A percentile compares a stretch with the other conserved stretches of the same genome.
Evolutionary conservation across 2,113 vertebrate genomes (phyloP).

Genomic region (Gopherus evgoodei): DNA sequence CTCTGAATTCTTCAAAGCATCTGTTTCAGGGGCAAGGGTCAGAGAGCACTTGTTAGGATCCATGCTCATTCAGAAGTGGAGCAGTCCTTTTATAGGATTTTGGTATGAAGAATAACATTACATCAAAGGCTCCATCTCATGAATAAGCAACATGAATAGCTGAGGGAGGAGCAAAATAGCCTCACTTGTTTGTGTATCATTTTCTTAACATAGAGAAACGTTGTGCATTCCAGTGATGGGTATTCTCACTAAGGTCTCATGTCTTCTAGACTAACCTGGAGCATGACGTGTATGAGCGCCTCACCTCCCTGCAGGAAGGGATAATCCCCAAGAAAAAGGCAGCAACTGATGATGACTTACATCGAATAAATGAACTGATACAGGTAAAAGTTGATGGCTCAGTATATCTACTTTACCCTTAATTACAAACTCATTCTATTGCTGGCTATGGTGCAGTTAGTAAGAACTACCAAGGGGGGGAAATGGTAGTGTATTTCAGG

Average conservation of each 20-base stretch:
- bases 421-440: neutral
- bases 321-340: slow-evolving; percentile 99
- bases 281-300: slow-evolving; percentile 94
- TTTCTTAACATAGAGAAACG: neutral
- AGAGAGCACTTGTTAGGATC: slow-evolving; percentile 21
- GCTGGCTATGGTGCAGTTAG: neutral
- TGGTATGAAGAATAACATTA: slow-evolving; percentile 16
- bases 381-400: slow-evolving; percentile 82
- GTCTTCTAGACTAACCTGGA: slow-evolving; percentile 91
- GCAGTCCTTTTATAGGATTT: slow-evolving; percentile 31
- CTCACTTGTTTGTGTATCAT: slow-evolving; percentile 22
- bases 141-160: slow-evolving; percentile 55
- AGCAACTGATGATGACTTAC: slow-evolving; percentile 92
- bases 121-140: slow-evolving; percentile 50
- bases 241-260: slow-evolving; percentile 47
- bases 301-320: slow-evolving; percentile 94
- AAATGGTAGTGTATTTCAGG: neutral
- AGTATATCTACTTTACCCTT: neutral
- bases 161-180: slow-evolving; percentile 41
- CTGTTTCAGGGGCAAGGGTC: neutral
- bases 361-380: slow-evolving; percentile 97
- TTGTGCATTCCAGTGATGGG: neutral
- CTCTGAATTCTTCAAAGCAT: neutral
- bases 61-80: slow-evolving; percentile 59
- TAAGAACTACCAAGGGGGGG: neutral